These are phyloP conservation scores for Antheraea pernyi DNA, from an alignment of 1,140 invertebrate species.

Conservation along the genomic window DNA sequence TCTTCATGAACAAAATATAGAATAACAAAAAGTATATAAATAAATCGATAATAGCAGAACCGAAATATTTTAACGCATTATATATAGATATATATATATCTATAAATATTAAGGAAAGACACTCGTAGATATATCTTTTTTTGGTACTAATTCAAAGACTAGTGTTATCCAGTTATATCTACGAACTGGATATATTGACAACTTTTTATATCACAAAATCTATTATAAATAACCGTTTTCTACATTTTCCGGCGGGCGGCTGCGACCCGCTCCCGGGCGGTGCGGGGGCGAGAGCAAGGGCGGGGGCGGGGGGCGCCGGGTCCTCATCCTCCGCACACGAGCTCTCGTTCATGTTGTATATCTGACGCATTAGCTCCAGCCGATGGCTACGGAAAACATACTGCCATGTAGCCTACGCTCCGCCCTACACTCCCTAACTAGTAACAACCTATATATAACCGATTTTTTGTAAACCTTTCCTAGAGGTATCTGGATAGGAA, in stretches of 20 bases:
- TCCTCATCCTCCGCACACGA: slow-evolving; percentile 78
- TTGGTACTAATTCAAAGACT: too few species aligned
- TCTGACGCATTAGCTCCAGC: slow-evolving; percentile 97
- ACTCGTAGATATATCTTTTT: too few species aligned
- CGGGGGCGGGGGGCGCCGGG: slow-evolving; percentile 26
- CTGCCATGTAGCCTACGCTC: slow-evolving; percentile 88
- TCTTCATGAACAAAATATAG: slow-evolving; percentile 1
- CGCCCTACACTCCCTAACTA: slow-evolving; percentile 6
- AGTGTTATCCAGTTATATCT: too few species aligned
- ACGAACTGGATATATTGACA: too few species aligned
- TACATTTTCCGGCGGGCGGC: slow-evolving; percentile 47
- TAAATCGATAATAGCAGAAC: slow-evolving; percentile 1
- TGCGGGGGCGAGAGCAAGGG: slow-evolving; percentile 33
- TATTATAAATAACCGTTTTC: too few species aligned
- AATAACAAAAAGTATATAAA: slow-evolving; percentile 17
- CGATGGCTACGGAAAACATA: slow-evolving; percentile 89
- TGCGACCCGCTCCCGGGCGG: slow-evolving; percentile 42
- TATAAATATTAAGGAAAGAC: too few species aligned
- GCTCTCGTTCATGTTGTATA: slow-evolving; percentile 95
- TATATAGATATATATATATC: too few species aligned
- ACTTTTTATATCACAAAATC: too few species aligned
- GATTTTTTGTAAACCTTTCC: too few species aligned
- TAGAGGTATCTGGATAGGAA: too few species aligned
- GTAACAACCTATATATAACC: too few species aligned
- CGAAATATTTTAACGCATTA: neutral